Conservation (phyloP, 53 echinoderm and acorn worm genomes). For the Holothuria leucospilota region DNA sequence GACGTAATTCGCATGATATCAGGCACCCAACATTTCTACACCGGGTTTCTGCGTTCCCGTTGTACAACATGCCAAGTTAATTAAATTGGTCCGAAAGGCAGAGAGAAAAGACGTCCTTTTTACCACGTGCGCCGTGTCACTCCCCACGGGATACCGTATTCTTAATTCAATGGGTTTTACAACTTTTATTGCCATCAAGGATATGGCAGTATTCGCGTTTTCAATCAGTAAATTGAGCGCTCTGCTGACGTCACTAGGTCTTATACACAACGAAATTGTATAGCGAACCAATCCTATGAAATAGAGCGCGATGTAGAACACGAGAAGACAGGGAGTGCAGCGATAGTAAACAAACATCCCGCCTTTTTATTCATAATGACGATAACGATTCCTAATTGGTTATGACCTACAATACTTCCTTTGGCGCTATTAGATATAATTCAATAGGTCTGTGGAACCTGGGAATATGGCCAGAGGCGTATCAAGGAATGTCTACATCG, state of each 20-base stretch:
- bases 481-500: conserved; percentile 6
- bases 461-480: neutral
- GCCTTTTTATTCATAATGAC: conserved; percentile 7
- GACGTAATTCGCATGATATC: too few species aligned
- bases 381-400: conserved; percentile 22
- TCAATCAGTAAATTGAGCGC: conserved; percentile 24
- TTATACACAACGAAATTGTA: conserved; percentile 15
- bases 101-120: neutral
- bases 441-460: neutral
- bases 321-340: neutral
- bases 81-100: conserved; percentile 35
- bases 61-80: conserved; percentile 39
- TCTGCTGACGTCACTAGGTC: conserved; percentile 26
- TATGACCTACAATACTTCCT: conserved; percentile 10
- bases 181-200: conserved; percentile 46
- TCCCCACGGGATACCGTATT: conserved; percentile 25
- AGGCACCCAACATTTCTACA: too few species aligned
- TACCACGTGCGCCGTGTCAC: conserved; percentile 34
- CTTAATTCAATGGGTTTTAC: conserved; percentile 48
- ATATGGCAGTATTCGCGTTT: conserved; percentile 29
- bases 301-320: too few species aligned
- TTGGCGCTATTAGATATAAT: conserved; percentile 19
- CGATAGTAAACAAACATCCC: conserved; percentile 30
- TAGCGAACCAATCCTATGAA: neutral
- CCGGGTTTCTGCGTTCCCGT: conserved; percentile 1